Evolutionary conservation across 1,140 invertebrate genomes (phyloP).

Genomic region (Lucilia sericata): DNA sequence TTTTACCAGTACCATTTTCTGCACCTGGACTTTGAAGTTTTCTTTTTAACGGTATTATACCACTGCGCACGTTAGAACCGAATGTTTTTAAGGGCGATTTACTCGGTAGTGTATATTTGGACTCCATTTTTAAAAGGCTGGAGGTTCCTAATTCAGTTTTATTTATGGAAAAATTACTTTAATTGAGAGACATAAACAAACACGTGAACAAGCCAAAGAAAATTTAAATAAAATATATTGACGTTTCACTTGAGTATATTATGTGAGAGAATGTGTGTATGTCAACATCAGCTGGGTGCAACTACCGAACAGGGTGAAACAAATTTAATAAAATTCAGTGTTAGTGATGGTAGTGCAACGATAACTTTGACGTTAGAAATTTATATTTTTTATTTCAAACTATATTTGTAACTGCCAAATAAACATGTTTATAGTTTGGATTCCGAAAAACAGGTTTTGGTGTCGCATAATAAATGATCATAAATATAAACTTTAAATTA

Average conservation of each 20-base stretch:
- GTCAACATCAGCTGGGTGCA: neutral
- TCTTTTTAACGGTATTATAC: slow-evolving; percentile 44
- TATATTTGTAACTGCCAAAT: neutral
- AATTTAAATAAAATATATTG: slow-evolving; percentile 9
- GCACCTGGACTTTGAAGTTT: slow-evolving; percentile 44
- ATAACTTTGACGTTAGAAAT: neutral
- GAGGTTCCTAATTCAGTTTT: neutral
- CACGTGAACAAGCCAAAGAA: slow-evolving; percentile 24
- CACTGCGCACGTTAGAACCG: slow-evolving; percentile 33
- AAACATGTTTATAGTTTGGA: too few species aligned
- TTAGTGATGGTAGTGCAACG: neutral
- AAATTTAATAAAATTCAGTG: neutral
- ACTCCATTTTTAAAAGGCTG: slow-evolving; percentile 43
- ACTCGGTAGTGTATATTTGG: slow-evolving; percentile 45
- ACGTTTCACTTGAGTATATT: neutral
- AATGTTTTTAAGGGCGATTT: slow-evolving; percentile 44
- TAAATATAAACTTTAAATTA: too few species aligned
- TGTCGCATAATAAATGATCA: too few species aligned
- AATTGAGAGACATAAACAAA: neutral
- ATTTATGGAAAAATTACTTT: neutral
- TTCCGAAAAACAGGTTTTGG: too few species aligned
- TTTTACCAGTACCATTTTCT: slow-evolving; percentile 38
- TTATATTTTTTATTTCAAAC: neutral
- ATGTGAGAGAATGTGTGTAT: neutral
- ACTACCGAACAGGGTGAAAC: neutral